Conservation (phyloP, 2,888 invertebrate genomes). For the Hyposoter dolosus region DNA sequence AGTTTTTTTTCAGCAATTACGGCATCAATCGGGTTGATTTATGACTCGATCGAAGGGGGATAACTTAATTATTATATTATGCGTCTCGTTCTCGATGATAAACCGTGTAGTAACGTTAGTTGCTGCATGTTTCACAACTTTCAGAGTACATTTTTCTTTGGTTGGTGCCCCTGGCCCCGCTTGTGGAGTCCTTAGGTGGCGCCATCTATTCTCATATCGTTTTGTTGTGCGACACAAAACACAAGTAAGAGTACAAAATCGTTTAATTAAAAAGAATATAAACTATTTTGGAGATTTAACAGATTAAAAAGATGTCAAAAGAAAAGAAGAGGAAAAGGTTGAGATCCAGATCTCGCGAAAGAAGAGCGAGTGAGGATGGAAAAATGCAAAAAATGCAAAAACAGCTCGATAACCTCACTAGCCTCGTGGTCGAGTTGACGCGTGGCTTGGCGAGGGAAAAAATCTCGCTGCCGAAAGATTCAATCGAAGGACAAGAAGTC, state of each 20-base stretch:
- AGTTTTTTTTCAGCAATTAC: too few relatives aligned
- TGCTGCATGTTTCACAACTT: slow-evolving; percentile 23
- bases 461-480: slow-evolving; percentile 4
- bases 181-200: slow-evolving; percentile 23
- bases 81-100: slow-evolving; percentile 47
- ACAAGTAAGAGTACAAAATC: slow-evolving; percentile 30
- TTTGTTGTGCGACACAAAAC: slow-evolving; percentile 44
- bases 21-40: too few relatives aligned
- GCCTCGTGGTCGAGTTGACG: slow-evolving; percentile 24
- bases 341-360: slow-evolving; percentile 28
- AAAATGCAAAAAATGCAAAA: slow-evolving; percentile 31
- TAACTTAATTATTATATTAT: slow-evolving; percentile 40
- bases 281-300: too few relatives aligned
- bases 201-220: slow-evolving; percentile 20
- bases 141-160: slow-evolving; percentile 20
- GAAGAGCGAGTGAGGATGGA: neutral
- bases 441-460: neutral
- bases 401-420: slow-evolving; percentile 31
- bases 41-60: too few relatives aligned
- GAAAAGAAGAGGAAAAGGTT: slow-evolving; percentile 36
- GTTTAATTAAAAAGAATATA: slow-evolving; percentile 3
- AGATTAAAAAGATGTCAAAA: slow-evolving; percentile 12
- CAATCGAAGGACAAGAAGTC: slow-evolving; percentile 2
- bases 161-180: slow-evolving; percentile 27
- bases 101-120: slow-evolving; percentile 40